Percentiles rank a stretch among this genome's conserved stretches.
Conservation (phyloP, 2,113 vertebrate species). For the Ailuropoda melanoleuca region DNA sequence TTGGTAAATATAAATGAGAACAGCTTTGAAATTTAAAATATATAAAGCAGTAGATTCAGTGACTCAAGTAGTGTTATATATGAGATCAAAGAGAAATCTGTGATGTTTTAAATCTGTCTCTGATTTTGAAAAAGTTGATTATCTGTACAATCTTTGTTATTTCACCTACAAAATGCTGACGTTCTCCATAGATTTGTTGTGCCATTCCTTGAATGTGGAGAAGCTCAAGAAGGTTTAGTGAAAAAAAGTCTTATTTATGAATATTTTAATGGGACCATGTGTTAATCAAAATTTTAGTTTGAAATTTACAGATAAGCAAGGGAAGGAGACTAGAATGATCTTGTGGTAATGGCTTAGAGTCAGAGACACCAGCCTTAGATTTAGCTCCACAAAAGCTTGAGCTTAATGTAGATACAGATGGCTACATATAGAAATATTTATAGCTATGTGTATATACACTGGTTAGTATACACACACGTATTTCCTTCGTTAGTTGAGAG, state of each 20-base stretch:
- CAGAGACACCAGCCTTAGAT: neutral
- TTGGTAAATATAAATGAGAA: conserved; percentile 12
- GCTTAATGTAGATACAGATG: neutral
- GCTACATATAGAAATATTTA: neutral
- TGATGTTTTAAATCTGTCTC: neutral
- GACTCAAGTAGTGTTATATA: neutral
- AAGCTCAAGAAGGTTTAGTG: neutral
- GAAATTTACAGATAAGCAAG: neutral
- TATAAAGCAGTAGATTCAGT: neutral
- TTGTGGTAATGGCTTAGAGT: neutral
- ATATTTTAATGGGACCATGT: neutral
- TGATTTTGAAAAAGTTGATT: conserved; percentile 12
- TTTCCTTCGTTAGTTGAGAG: neutral
- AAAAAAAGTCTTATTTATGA: conserved; percentile 22
- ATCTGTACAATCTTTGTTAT: neutral
- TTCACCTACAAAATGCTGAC: neutral
- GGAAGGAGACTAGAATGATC: neutral
- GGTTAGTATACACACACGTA: neutral
- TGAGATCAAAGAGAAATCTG: neutral
- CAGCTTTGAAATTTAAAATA: conserved; percentile 27
- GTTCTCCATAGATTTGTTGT: neutral
- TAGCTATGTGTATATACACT: neutral
- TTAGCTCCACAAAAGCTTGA: neutral
- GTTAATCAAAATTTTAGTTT: neutral
- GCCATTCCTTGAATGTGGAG: neutral